phyloP scores from a whole-genome alignment of 2,113 vertebrate genomes.

The Catharus minimus region DNA sequence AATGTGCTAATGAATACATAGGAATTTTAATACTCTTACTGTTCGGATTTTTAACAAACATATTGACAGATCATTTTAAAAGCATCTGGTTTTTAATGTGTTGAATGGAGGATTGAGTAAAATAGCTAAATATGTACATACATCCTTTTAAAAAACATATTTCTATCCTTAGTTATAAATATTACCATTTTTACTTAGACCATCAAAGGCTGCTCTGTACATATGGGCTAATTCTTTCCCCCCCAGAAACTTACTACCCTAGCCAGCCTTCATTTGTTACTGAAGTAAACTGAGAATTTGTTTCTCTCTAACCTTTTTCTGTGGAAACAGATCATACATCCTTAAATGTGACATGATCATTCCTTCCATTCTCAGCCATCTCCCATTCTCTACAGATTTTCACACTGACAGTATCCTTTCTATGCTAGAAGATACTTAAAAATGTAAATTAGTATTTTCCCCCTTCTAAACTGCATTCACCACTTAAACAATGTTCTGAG shows the following conservation, averaged over 20 bases:
- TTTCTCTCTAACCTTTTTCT: constrained; percentile 23
- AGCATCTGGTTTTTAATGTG: constrained; percentile 75
- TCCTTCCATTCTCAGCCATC: background rate
- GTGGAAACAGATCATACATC: background rate
- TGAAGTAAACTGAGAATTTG: constrained; percentile 26
- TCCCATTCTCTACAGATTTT: constrained; percentile 24
- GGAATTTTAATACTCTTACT: constrained; percentile 76
- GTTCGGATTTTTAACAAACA: constrained; percentile 74
- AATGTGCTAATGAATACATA: constrained; percentile 76
- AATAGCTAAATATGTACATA: constrained; percentile 75
- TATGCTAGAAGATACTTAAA: constrained; percentile 11
- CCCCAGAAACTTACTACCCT: constrained; percentile 13
- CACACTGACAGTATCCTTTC: background rate
- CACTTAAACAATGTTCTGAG: constrained; percentile 8
- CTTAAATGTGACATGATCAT: constrained; percentile 4
- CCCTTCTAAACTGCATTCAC: background rate
- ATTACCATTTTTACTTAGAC: constrained; percentile 64
- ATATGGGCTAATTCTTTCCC: constrained; percentile 47
- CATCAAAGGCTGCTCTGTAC: constrained; percentile 76
- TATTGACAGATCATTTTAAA: constrained; percentile 73
- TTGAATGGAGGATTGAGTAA: constrained; percentile 68
- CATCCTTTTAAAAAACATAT: constrained; percentile 62
- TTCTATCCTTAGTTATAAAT: constrained; percentile 45
- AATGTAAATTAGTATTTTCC: constrained; percentile 40
- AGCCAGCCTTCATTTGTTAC: constrained; percentile 8